Base-by-base conservation (phyloP, 2,888 invertebrate species). In the Leptopterna dolabrata region DNA sequence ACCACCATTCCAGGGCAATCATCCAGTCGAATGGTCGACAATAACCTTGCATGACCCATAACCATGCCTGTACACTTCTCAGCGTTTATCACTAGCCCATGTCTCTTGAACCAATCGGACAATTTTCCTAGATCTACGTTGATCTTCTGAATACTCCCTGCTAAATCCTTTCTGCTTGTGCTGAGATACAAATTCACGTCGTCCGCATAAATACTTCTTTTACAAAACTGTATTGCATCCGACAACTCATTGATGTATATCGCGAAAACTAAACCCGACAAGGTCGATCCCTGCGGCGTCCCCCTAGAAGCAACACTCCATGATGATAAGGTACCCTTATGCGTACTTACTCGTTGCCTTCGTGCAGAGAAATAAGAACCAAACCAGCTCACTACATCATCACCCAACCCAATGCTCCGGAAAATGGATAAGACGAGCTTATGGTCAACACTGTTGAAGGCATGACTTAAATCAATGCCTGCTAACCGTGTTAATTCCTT, bases 401-500 rank as follows among this genome's bases (percentile, higher is more conserved):
- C 47, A 3, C 11, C 0, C 6, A n/a, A 80, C 2, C 80, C 80
- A 2, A 80, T 45, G 13, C 13, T 19, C 0, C 29, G 24, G 0
- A 80, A 29, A 0, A 80, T 80, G 13, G 80, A 0, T 11, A 80
- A 14, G 0, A 47, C 1, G 0, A 80, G 1, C 24, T 9, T 14
- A 16, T 47, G 80, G 6, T 80, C 80, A 3, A 80, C 16, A 45
- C 80, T 80, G 11, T 80, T 80, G 27, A 80, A 80, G 9, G 80
- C 80, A 16, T 80, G 80, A 29, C 80, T 80, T 13, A 80, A 16
- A 80, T 80, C 47, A 45, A 80, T 41, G 24, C 80, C 24, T 13
- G 27, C 80, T 24, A 80, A 80, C 24, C 45, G 0, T 0, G 80
- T 80, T 9, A 45, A 13, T 13, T 29, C 29, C 11, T 14, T 80